These are phyloP conservation scores for Thaleichthys pacificus DNA, from an alignment of 2,797 vertebrate species.

Conservation along the genomic window DNA sequence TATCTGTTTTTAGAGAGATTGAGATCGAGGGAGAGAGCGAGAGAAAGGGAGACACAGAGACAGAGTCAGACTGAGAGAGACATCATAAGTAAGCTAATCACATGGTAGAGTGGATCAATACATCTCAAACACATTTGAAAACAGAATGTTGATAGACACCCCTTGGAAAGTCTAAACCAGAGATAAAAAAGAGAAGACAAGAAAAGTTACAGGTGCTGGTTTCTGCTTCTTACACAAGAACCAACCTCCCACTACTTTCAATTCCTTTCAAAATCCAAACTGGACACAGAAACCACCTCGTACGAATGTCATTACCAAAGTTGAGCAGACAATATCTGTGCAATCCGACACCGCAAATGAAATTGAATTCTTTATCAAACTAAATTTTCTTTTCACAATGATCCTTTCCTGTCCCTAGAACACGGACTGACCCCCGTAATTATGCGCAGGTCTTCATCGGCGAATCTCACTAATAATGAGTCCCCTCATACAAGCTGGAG, in stretches of 20 bases:
- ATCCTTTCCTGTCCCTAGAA: conserved; percentile 18
- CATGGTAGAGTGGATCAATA: conserved; percentile 36
- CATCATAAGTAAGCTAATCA: conserved; percentile 21
- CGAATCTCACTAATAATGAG: conserved; percentile 64
- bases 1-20: conserved; percentile 46
- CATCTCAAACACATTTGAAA: conserved; percentile 12
- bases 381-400: conserved; percentile 11
- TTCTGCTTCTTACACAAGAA: neutral
- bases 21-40: conserved; percentile 26
- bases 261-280: conserved; percentile 16
- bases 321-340: conserved; percentile 5
- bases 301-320: neutral
- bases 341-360: conserved; percentile 5
- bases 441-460: conserved; percentile 40
- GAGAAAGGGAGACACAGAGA: conserved; percentile 18
- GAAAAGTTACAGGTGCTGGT: conserved; percentile 16
- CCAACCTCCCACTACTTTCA: neutral
- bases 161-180: conserved; percentile 22
- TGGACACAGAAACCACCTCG: neutral
- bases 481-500: conserved; percentile 46
- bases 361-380: conserved; percentile 1
- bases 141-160: conserved; percentile 15
- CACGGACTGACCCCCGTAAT: conserved; percentile 30
- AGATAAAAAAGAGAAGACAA: conserved; percentile 6
- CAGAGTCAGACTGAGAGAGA: conserved; percentile 19